Evolutionary conservation across 2,797 vertebrate species (phyloP).

Genomic region (Spondyliosoma cantharus): DNA sequence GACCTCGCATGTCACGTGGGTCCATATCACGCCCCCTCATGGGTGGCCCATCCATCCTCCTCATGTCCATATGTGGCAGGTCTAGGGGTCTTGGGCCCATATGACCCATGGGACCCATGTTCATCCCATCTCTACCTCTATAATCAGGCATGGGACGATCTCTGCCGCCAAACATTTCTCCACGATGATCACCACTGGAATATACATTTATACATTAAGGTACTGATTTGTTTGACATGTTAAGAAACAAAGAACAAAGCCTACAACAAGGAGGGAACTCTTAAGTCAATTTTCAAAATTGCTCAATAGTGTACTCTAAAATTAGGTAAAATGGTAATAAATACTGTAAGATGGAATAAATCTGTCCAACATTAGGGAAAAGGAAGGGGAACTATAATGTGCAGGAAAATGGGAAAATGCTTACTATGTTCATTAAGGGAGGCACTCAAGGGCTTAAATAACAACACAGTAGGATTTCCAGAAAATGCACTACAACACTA

Average conservation of each 20-base stretch:
- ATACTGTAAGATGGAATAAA: background rate
- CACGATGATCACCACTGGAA: constrained; percentile 93
- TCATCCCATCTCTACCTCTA: constrained; percentile 94
- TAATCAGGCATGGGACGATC: constrained; percentile 92
- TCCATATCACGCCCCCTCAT: constrained; percentile 90
- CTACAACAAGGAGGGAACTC: background rate
- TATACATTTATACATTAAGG: constrained; percentile 43
- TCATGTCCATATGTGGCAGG: constrained; percentile 89
- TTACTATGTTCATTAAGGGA: background rate
- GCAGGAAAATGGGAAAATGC: background rate
- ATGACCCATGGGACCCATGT: constrained; percentile 84
- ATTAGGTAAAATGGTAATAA: background rate
- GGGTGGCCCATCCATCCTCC: constrained; percentile 89
- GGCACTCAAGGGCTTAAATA: background rate
- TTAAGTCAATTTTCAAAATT: background rate
- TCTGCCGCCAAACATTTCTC: constrained; percentile 94
- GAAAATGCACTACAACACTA: background rate
- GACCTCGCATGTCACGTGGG: constrained; percentile 87
- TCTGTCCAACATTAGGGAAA: background rate
- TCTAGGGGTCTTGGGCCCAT: constrained; percentile 87
- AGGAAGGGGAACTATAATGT: background rate
- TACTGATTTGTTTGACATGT: background rate
- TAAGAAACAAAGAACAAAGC: background rate
- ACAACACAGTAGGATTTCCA: background rate
- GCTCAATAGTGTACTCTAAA: background rate